Conservation (phyloP, 2,113 vertebrate species). For the Tragelaphus strepsiceros region DNA sequence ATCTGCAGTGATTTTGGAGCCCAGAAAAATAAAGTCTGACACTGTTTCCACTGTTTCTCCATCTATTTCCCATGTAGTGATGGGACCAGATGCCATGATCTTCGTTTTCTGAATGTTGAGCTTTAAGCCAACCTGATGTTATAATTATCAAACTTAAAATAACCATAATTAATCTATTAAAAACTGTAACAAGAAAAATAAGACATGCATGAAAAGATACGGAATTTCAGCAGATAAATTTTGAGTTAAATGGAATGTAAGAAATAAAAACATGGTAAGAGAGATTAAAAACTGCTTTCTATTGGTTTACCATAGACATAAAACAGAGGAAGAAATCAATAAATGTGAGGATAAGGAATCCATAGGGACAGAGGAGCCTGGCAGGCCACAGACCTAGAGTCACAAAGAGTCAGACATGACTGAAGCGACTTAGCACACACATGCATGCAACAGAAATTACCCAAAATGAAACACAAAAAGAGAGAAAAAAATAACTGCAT, state of each 20-base stretch:
- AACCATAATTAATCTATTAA: neutral
- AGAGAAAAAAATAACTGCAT: neutral
- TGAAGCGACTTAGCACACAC: neutral
- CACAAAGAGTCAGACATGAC: neutral
- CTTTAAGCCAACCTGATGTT: neutral
- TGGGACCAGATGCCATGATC: too few species aligned
- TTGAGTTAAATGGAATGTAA: neutral
- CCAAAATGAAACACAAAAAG: neutral
- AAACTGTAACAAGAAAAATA: neutral
- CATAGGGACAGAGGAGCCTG: neutral
- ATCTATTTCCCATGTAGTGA: too few species aligned
- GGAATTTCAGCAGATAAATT: neutral
- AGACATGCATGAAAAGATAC: neutral
- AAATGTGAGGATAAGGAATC: neutral
- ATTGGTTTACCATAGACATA: neutral
- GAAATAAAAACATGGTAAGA: neutral
- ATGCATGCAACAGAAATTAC: neutral
- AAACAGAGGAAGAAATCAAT: neutral
- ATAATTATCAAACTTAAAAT: neutral
- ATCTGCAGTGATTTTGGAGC: too few species aligned
- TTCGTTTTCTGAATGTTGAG: too few species aligned
- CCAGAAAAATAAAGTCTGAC: too few species aligned
- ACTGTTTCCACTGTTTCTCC: too few species aligned
- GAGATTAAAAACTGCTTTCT: neutral
- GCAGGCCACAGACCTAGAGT: neutral